Percentiles rank a stretch among this genome's conserved stretches.
phyloP scores from a whole-genome alignment of 2,797 vertebrate species.

The Botia kubotai region DNA sequence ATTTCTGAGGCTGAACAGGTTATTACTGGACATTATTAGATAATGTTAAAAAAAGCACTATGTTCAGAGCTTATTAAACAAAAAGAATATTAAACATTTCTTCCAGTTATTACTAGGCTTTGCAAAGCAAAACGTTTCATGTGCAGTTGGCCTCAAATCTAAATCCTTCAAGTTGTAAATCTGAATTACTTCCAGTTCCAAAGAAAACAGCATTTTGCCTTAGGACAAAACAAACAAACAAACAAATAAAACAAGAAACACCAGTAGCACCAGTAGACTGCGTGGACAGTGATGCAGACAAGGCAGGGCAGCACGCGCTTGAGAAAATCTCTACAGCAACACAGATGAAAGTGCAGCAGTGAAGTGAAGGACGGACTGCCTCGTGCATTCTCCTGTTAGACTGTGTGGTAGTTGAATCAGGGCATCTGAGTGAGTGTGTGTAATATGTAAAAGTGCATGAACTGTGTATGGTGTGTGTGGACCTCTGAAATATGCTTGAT shows the following conservation, averaged over 20 bases:
- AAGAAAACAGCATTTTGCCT: conserved; percentile 6
- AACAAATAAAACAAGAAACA: conserved; percentile 15
- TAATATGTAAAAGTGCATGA: conserved; percentile 18
- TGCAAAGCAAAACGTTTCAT: background rate
- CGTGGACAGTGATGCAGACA: conserved; percentile 59
- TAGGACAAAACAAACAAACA: conserved; percentile 2
- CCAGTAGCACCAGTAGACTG: conserved; percentile 21
- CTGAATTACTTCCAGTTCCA: conserved; percentile 28
- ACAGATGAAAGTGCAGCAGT: conserved; percentile 71
- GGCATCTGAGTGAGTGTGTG: conserved; percentile 57
- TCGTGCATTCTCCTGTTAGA: conserved; percentile 78
- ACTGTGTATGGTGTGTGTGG: conserved; percentile 39
- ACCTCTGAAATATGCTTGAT: background rate
- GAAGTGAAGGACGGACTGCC: conserved; percentile 67
- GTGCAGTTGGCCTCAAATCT: background rate
- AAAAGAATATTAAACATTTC: background rate
- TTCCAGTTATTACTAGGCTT: conserved; percentile 15
- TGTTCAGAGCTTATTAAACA: background rate
- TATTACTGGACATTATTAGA: conserved; percentile 5
- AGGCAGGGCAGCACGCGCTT: conserved; percentile 68
- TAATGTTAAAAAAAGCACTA: background rate
- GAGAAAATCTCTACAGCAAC: conserved; percentile 69
- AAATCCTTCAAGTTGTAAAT: background rate
- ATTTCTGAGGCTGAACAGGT: background rate
- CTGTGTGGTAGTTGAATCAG: conserved; percentile 33